Conservation (phyloP, 53 echinoderm and acorn worm species). For the Arbacia lixula region DNA sequence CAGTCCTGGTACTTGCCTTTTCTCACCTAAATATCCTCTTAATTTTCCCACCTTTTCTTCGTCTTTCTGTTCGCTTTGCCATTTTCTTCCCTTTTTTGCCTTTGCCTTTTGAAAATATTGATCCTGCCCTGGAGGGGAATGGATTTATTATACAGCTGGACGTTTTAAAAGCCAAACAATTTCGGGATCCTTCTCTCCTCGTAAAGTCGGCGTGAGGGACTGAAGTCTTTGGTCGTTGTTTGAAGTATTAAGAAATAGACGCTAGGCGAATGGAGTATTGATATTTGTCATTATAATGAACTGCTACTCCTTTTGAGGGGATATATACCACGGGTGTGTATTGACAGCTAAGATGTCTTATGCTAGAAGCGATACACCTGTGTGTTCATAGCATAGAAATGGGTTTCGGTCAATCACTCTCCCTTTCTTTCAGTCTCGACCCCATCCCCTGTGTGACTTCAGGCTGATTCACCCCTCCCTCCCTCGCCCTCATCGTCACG, state of each 20-base stretch:
- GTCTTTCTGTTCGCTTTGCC: slow-evolving; percentile 26
- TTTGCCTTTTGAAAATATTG: slow-evolving; percentile 40
- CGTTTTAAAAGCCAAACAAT: slow-evolving; percentile 37
- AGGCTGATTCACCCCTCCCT: too few relatives aligned
- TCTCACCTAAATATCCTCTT: slow-evolving; percentile 27
- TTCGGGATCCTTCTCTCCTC: not conserved
- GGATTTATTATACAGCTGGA: slow-evolving; percentile 23
- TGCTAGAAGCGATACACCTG: slow-evolving; percentile 29
- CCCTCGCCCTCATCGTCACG: too few relatives aligned
- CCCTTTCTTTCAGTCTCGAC: not conserved
- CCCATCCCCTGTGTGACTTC: too few relatives aligned
- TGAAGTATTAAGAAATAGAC: slow-evolving; percentile 16
- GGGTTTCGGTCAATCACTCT: slow-evolving; percentile 36
- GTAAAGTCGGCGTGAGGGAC: not conserved
- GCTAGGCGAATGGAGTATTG: slow-evolving; percentile 4
- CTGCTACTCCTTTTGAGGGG: not conserved
- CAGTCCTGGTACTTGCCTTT: slow-evolving; percentile 19
- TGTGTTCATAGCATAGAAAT: slow-evolving; percentile 13
- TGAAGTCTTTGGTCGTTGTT: slow-evolving; percentile 15
- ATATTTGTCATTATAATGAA: slow-evolving; percentile 35
- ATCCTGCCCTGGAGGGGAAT: slow-evolving; percentile 15
- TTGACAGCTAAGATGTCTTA: slow-evolving; percentile 13
- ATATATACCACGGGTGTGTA: not conserved
- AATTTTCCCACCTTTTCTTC: not conserved
- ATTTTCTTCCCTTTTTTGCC: not conserved